Base-by-base conservation (phyloP, 2,113 vertebrate genomes). In the Anolis carolinensis region DNA sequence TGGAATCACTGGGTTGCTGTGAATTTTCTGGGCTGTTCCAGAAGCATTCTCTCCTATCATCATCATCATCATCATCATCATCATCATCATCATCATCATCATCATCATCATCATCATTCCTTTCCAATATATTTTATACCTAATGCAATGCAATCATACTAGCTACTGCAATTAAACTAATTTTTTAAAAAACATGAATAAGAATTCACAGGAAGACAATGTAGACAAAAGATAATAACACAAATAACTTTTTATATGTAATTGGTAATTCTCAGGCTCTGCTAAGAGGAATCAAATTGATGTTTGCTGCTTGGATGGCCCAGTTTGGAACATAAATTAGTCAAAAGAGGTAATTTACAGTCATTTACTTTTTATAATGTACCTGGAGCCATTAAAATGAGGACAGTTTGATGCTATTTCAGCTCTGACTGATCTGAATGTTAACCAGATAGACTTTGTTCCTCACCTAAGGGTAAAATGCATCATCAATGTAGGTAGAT, bases 351-450 rank as follows among this genome's bases (percentile, higher is more conserved):
- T 85, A 90, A 84, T 92, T 89, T 81, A 3, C 76, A 89, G 86
- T 48, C 90, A 83, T 84, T 94, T 86, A 52, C 83, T 32, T 68
- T 87, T 30, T 59, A 78, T 89, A 86, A 83, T 32, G 72, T 68
- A 72, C 84, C 88, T 89, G 84, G 83, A 93, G 90, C 87, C 88
- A 89, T 89, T 89, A 85, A 70, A 85, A 81, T 14, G 79, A 89
- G 77, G 88, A 89, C n/a, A 86, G 80, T 36, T 32, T 73, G 90
- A 88, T 70, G 90, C 82, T 77, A 73, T 90, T 72, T 74, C 74
- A 70, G 77, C 81, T 92, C 84, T 81, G 79, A 86, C 32, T 88
- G 73, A 76, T 79, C 77, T 87, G 81, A 90, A 87, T 89, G 62
- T 90, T 88, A 90, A 79, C 81, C 50, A 74, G 67, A 76, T 89